These are phyloP conservation scores for Mastigias papua DNA, from an alignment of 30 jellyfish, hydroid and myxozoan genomes.

Conservation along the genomic window DNA sequence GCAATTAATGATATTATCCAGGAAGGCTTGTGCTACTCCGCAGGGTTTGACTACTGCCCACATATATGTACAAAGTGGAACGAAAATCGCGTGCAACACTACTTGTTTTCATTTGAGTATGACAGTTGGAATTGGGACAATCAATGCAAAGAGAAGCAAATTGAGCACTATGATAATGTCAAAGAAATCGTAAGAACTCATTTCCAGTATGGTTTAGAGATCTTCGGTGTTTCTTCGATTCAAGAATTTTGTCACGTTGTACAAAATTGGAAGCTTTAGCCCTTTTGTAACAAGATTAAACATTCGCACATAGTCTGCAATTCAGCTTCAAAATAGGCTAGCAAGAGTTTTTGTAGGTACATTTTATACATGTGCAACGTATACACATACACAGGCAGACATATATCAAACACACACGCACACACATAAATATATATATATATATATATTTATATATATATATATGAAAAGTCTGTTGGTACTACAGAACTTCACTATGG, in stretches of 20 bases:
- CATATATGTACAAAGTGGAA: neutral
- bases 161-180: neutral
- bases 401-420: no score
- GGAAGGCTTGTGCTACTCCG: conserved; percentile 46
- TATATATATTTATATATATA: no score
- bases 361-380: no score
- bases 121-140: neutral
- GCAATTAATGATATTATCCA: neutral
- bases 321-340: no score
- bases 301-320: no score
- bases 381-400: no score
- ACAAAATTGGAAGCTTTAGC: neutral
- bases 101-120: neutral
- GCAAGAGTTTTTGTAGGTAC: no score
- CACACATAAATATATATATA: no score
- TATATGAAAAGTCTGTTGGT: no score
- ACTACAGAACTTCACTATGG: no score
- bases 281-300: no score
- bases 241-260: neutral
- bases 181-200: neutral
- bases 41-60: conserved; percentile 33
- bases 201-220: neutral
- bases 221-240: neutral
- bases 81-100: neutral
- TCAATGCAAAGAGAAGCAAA: neutral